Evolutionary conservation across 2,113 vertebrate genomes (phyloP), one percentile per base, ranked within the genome.

Genomic region (Nerophis lumbriciformis): DNA sequence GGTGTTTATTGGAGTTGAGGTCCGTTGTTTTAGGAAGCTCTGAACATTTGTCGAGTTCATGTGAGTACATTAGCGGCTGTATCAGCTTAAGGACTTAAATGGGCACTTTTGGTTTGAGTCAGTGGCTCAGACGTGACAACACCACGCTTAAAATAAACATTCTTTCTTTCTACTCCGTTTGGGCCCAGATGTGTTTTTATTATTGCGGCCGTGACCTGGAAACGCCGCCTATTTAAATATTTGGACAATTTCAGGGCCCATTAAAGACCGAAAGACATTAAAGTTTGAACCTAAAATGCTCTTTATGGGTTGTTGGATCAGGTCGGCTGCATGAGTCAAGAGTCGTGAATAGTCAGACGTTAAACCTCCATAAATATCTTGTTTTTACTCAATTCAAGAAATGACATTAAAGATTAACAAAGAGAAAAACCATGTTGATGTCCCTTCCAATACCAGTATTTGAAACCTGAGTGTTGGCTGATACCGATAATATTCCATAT

Each of bases 141-240:
- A 71, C 51, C 64, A 60, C 50, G 35, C 48, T 50, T 19, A 44
- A 64, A 56, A 52, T 69, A 54, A 57, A 57, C 39, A 45, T 45
- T 12, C 16, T 56, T 47, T 65, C 63, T 15, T 9, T 42, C 45
- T 44, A n/a, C 59, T 45, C 56, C 16, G 60, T 59, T 62, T 59
- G 28, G 9, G 61, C 67, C 44, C 10, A 45, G 42, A 45, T 45
- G 42, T 71, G 58, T 70, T 65, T 68, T 61, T 59, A 66, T 48
- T 48, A 48, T 66, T 68, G 54, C 61, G 66, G 49, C 50, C 55
- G 57, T 61, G 57, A 80, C 48, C 51, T 77, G 75, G 69, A 77
- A 71, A 62, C 76, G 38, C 19, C 68, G 53, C 16, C 63, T 53
- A 80, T 73, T 84, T 64, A 79, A 79, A 66, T 61, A 45, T 63